phyloP scores from a whole-genome alignment of 2,888 invertebrate species.

The Bugulina stolonifera region DNA sequence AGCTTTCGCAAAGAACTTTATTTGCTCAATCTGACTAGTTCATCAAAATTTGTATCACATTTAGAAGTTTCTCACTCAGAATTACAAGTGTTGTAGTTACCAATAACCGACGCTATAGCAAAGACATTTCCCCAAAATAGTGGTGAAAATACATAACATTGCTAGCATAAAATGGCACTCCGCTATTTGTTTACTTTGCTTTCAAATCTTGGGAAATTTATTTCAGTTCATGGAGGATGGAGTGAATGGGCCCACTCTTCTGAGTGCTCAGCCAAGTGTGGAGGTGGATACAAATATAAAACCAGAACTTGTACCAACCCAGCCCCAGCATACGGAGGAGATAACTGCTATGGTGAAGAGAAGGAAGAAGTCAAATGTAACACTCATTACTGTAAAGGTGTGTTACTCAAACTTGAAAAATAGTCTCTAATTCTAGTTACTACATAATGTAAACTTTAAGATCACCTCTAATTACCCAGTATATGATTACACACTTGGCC shows the following conservation, averaged over 20 bases:
- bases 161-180: too few species aligned
- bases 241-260: not conserved
- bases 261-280: constrained; percentile 10
- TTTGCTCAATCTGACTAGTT: too few species aligned
- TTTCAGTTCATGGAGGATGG: constrained; percentile 33
- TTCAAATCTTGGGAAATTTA: too few species aligned
- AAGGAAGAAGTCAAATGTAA: not conserved
- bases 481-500: not conserved
- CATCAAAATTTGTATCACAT: too few species aligned
- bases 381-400: constrained; percentile 2
- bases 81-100: too few species aligned
- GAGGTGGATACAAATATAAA: not conserved
- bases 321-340: constrained; percentile 37
- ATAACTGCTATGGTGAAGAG: constrained; percentile 35
- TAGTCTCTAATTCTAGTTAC: not conserved
- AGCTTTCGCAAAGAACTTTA: too few species aligned
- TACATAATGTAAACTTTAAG: not conserved
- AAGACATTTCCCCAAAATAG: too few species aligned
- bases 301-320: constrained; percentile 9
- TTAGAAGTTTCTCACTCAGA: too few species aligned
- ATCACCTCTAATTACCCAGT: not conserved
- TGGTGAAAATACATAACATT: too few species aligned
- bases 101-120: too few species aligned
- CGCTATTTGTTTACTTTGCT: too few species aligned
- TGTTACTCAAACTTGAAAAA: not conserved